Base-by-base conservation (phyloP, 2,888 invertebrate species). In the Mimachlamys varia region DNA sequence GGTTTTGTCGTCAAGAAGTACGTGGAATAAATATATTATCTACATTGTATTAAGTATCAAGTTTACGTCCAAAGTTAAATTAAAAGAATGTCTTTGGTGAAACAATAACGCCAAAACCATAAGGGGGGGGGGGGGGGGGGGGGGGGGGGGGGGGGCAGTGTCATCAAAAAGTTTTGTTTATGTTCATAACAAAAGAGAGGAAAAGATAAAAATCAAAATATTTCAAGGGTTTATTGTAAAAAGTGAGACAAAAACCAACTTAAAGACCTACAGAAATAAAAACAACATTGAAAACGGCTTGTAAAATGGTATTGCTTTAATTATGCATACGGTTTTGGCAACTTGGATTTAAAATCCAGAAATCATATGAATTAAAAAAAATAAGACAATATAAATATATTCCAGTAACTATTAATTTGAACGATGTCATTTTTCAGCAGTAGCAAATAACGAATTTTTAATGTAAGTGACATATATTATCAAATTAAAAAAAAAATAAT, bases 311-410 rank as follows among this genome's bases (percentile, higher is more conserved):
- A 76, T 76, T 76, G 76, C 76, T 76, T 76, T 33, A 76, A 76
- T 76, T 76, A 76, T 76, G 33, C 33, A 76, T 76, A 33, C 76
- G 7, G 76, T 76, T 76, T 76, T 76, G 76, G 33, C 33, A 76
- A 76, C 76, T 76, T 76, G 76, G 76, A 76, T 76, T 76, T 76
- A 2, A 76, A 76, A 76, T 76, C 76, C 76, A 76, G 76, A 76
- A 13, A 10, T 76, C 7, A 33, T 76, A 33, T 19, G 2, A 22
- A 2, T 62, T 22, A 12, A 76, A 7, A n/a, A 4, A 76, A 33
- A 76, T 33, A 76, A 76, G 27, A 76, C 76, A 76, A 27, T 33
- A 22, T 62, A 62, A 22, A 62, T 5, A 62, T 62, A n/a, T 62
- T 19, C 22, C n/a, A 22, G 62, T 44, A 44, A 7, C 44, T 44